Evolutionary conservation across 2,888 invertebrate species (phyloP).

Genomic region (Drosophila koepferae): DNA sequence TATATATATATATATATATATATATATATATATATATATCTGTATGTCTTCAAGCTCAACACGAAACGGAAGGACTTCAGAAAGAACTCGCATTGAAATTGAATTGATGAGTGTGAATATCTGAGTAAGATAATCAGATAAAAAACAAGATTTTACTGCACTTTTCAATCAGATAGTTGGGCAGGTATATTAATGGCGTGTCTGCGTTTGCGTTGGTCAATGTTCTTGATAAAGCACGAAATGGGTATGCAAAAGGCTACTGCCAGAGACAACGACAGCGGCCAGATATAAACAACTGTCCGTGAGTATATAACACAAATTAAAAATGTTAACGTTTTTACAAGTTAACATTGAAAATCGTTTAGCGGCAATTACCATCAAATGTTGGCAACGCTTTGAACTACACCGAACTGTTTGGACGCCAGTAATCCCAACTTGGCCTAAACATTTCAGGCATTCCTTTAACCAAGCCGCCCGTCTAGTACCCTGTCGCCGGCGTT

Average conservation of each 20-base stretch:
- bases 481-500: slow-evolving; percentile 58
- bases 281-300: slow-evolving; percentile 55
- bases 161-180: slow-evolving; percentile 42
- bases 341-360: slow-evolving; percentile 82
- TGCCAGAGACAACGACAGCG: slow-evolving; percentile 1
- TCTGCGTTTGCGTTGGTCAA: slow-evolving; percentile 51
- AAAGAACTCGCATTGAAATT: slow-evolving; percentile 20
- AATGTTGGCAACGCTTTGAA: slow-evolving; percentile 81
- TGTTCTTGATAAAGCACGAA: slow-evolving; percentile 39
- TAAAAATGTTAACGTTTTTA: slow-evolving; percentile 81
- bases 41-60: neutral
- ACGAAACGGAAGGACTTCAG: slow-evolving; percentile 1
- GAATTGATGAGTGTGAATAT: slow-evolving; percentile 43
- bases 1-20: too few relatives aligned
- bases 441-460: slow-evolving; percentile 80
- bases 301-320: slow-evolving; percentile 80
- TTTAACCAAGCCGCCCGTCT: slow-evolving; percentile 71
- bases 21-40: too few relatives aligned
- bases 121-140: slow-evolving; percentile 31
- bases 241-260: slow-evolving; percentile 21
- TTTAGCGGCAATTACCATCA: slow-evolving; percentile 83
- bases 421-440: slow-evolving; percentile 81
- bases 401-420: slow-evolving; percentile 76
- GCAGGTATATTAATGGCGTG: slow-evolving; percentile 35
- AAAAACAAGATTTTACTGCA: slow-evolving; percentile 46